phyloP scores from a whole-genome alignment of 2,797 vertebrate genomes.

The Coluber constrictor region DNA sequence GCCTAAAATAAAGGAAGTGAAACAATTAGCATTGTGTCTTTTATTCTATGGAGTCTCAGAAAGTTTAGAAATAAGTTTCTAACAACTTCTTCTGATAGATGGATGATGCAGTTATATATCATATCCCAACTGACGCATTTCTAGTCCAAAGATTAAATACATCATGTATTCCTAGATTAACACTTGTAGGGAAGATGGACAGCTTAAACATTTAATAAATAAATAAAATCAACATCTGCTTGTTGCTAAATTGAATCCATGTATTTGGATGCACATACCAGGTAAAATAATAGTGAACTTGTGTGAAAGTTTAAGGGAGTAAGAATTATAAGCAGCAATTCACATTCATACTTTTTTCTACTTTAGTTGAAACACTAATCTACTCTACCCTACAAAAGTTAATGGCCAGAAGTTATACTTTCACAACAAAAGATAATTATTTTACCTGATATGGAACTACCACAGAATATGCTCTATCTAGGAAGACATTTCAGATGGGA shows the following conservation, averaged over 20 bases:
- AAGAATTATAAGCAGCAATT: not conserved
- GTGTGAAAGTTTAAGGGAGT: not conserved
- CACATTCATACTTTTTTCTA: not conserved
- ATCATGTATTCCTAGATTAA: not conserved
- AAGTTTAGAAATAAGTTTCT: conserved; percentile 30
- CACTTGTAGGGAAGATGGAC: not conserved
- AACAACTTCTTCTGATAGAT: conserved; percentile 8
- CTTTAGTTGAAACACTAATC: not conserved
- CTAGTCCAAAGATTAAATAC: conserved; percentile 9
- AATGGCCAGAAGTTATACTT: not conserved
- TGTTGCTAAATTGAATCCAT: conserved; percentile 32
- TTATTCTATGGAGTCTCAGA: conserved; percentile 32
- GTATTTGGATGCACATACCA: not conserved
- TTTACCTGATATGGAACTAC: not conserved
- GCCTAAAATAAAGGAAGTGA: conserved; percentile 56
- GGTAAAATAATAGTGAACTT: not conserved
- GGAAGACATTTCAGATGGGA: not conserved
- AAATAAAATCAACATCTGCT: conserved; percentile 19
- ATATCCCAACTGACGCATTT: not conserved
- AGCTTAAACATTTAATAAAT: not conserved
- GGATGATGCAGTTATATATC: not conserved
- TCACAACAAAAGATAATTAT: not conserved
- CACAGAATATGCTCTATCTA: not conserved
- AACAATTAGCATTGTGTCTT: conserved; percentile 52
- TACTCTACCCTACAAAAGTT: not conserved